These are phyloP conservation scores for Brachionus asplanchnoidis DNA, from an alignment of 1,140 invertebrate species.

Conservation along the genomic window DNA sequence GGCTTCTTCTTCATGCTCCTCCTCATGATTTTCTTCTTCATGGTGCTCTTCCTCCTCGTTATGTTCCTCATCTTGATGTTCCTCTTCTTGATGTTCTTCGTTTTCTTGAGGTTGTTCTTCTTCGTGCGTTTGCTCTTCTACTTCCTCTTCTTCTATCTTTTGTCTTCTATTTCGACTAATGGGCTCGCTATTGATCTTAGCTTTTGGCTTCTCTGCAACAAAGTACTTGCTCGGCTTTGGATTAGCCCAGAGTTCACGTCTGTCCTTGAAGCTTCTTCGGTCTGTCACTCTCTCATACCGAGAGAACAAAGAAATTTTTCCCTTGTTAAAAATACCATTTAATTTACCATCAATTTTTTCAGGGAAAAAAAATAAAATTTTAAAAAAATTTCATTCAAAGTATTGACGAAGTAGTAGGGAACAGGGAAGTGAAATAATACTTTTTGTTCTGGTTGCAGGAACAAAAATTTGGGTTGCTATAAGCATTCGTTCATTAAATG, in stretches of 20 bases:
- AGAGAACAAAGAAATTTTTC: conserved; percentile 42
- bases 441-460: neutral
- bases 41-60: neutral
- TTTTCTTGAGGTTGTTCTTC: neutral
- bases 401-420: conserved; percentile 33
- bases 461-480: neutral
- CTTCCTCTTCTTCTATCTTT: conserved; percentile 21
- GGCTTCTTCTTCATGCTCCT: neutral
- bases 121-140: neutral
- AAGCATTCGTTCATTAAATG: neutral
- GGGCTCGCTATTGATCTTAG: neutral
- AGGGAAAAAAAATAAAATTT: neutral
- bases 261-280: conserved; percentile 39
- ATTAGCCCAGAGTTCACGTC: neutral
- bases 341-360: too few species aligned
- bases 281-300: conserved; percentile 43
- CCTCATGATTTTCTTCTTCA: neutral
- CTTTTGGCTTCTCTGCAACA: conserved; percentile 39
- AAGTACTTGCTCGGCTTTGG: neutral
- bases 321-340: neutral
- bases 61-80: neutral
- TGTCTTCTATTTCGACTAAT: neutral
- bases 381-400: neutral
- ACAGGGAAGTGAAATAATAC: neutral
- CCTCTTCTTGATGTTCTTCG: conserved; percentile 1